phyloP scores from a whole-genome alignment of 2,888 invertebrate genomes.

The Dynastes hyllus region DNA sequence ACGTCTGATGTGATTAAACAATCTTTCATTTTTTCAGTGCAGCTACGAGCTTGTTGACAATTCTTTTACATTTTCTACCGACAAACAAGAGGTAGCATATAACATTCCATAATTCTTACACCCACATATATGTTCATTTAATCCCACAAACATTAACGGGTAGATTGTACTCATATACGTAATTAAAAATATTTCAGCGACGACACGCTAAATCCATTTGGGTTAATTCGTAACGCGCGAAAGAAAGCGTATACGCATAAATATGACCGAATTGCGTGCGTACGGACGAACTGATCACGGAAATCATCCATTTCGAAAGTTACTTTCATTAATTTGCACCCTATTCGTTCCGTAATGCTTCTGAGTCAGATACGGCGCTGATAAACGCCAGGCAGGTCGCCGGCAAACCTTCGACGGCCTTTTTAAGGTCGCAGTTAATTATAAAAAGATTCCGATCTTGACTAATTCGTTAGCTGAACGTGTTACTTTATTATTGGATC shows the following conservation, averaged over 20 bases:
- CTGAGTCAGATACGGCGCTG: conserved; percentile 23
- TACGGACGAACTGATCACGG: conserved; percentile 35
- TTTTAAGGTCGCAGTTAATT: conserved; percentile 42
- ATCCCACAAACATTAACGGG: too few species aligned
- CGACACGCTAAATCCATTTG: conserved; percentile 40
- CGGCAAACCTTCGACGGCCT: conserved; percentile 9
- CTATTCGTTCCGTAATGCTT: conserved; percentile 34
- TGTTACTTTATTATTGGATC: conserved; percentile 38
- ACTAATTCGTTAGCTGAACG: conserved; percentile 38
- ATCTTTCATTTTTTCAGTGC: too few species aligned
- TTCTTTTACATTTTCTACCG: too few species aligned
- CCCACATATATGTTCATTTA: too few species aligned
- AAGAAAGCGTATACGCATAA: conserved; percentile 12
- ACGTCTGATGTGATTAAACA: too few species aligned
- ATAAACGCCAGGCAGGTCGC: conserved; percentile 15
- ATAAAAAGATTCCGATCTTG: conserved; percentile 41
- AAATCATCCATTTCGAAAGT: conserved; percentile 43
- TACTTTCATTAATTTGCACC: conserved; percentile 44
- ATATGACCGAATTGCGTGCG: conserved; percentile 43
- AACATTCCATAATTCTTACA: too few species aligned
- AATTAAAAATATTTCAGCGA: neutral
- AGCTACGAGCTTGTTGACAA: too few species aligned
- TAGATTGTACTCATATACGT: too few species aligned
- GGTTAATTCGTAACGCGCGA: conserved; percentile 28
- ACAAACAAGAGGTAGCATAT: too few species aligned